Conservation (phyloP, 1,140 invertebrate species). For the Trissolcus basalis region DNA sequence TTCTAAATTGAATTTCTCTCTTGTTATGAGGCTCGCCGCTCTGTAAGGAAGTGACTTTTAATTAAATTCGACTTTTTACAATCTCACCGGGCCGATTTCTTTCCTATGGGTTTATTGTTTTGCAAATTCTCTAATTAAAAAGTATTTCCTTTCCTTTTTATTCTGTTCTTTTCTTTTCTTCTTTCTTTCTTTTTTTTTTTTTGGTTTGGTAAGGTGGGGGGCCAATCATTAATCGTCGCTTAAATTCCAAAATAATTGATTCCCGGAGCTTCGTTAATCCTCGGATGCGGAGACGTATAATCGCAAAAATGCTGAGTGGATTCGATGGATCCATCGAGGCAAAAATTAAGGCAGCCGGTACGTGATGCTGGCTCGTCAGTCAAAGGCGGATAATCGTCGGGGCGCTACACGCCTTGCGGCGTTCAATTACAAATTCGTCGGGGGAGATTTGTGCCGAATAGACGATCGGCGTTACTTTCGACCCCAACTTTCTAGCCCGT, state of each 20-base stretch:
- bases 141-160: no score
- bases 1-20: conserved; percentile 39
- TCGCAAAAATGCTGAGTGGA: conserved; percentile 43
- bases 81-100: no score
- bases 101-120: no score
- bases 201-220: no score
- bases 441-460: conserved; percentile 68
- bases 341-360: conserved; percentile 52
- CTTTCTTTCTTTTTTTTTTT: no score
- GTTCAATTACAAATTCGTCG: conserved; percentile 71
- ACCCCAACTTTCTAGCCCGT: conserved; percentile 45
- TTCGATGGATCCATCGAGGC: conserved; percentile 25
- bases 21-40: conserved; percentile 43
- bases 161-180: no score
- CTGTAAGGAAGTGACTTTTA: conserved; percentile 38
- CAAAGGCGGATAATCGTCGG: conserved; percentile 61
- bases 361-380: conserved; percentile 54
- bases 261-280: conserved; percentile 34
- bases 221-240: no score
- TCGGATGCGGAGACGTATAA: conserved; percentile 30
- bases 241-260: conserved; percentile 10
- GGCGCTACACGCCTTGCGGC: conserved; percentile 66
- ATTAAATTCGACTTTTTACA: conserved; percentile 47
- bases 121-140: no score
- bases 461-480: conserved; percentile 52